Conservation (phyloP, 2,888 invertebrate genomes). For the Chironomus tentans region DNA sequence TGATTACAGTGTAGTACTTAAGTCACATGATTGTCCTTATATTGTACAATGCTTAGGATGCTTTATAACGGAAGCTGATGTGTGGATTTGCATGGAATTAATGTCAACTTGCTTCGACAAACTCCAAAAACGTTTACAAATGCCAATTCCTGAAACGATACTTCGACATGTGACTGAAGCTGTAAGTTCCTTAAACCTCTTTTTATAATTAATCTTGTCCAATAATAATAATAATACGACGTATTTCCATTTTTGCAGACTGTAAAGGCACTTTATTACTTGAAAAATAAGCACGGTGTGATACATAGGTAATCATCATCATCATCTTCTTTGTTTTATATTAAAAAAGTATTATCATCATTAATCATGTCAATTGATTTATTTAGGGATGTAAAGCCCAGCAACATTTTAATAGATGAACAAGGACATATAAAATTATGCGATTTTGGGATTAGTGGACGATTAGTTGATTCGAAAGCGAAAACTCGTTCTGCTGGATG, state of each 20-base stretch:
- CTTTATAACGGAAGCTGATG: slow-evolving; percentile 94
- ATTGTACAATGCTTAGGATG: slow-evolving; percentile 97
- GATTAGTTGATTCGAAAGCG: slow-evolving; percentile 95
- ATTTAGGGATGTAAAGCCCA: slow-evolving; percentile 87
- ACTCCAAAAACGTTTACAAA: slow-evolving; percentile 72
- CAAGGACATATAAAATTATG: slow-evolving; percentile 94
- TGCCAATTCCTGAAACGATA: slow-evolving; percentile 91
- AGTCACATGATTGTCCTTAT: slow-evolving; percentile 92
- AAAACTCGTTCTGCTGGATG: slow-evolving; percentile 82
- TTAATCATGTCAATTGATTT: too few species aligned
- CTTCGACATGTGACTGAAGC: slow-evolving; percentile 95
- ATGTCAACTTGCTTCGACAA: slow-evolving; percentile 99
- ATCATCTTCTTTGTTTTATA: not conserved
- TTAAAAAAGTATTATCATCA: not conserved
- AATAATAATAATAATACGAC: slow-evolving; percentile 25
- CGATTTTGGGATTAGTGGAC: slow-evolving; percentile 98
- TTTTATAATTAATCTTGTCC: slow-evolving; percentile 3
- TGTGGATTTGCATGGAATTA: slow-evolving; percentile 99
- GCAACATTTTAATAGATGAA: slow-evolving; percentile 94
- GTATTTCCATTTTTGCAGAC: slow-evolving; percentile 50
- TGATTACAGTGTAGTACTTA: slow-evolving; percentile 65
- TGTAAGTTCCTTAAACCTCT: slow-evolving; percentile 49
- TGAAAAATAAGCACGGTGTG: slow-evolving; percentile 93
- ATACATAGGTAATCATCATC: slow-evolving; percentile 56
- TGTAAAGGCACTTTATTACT: slow-evolving; percentile 90